Conservation (phyloP, 2,113 vertebrate species). For the Megaleporinus macrocephalus region DNA sequence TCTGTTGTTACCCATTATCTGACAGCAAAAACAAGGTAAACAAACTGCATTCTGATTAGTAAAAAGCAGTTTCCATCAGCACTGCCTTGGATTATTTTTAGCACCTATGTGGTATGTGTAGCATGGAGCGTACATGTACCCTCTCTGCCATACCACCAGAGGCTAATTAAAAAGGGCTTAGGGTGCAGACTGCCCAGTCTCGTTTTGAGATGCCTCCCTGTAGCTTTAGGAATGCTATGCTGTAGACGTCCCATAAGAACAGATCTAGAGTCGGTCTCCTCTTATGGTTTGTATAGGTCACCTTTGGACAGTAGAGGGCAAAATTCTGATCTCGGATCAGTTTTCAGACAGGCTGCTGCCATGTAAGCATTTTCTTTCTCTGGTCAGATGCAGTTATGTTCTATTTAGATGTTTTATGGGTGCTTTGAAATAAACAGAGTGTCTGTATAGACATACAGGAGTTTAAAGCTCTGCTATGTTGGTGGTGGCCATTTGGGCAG, state of each 20-base stretch:
- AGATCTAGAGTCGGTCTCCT: constrained; percentile 24
- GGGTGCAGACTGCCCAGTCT: constrained; percentile 36
- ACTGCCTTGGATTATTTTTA: constrained; percentile 39
- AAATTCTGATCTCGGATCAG: constrained; percentile 17
- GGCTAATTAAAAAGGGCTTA: constrained; percentile 59
- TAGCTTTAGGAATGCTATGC: constrained; percentile 17
- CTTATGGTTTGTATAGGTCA: not conserved
- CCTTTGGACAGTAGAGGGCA: not conserved
- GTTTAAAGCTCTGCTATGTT: not conserved
- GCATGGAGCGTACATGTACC: constrained; percentile 32
- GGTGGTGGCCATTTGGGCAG: constrained; percentile 23
- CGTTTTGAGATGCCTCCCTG: constrained; percentile 33
- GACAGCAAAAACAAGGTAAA: not conserved
- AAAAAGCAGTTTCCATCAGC: not conserved
- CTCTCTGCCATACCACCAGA: constrained; percentile 38
- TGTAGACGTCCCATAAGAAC: constrained; percentile 32
- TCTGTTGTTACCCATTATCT: not conserved
- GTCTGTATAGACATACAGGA: not conserved
- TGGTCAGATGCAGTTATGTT: constrained; percentile 3
- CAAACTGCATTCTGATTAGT: not conserved
- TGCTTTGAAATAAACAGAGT: constrained; percentile 38
- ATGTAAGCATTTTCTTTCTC: not conserved
- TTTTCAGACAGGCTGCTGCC: not conserved
- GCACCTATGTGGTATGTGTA: constrained; percentile 49
- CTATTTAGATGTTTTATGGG: constrained; percentile 26